Evolutionary conservation across 2,113 vertebrate genomes (phyloP).

Genomic region (Tursiops truncatus): DNA sequence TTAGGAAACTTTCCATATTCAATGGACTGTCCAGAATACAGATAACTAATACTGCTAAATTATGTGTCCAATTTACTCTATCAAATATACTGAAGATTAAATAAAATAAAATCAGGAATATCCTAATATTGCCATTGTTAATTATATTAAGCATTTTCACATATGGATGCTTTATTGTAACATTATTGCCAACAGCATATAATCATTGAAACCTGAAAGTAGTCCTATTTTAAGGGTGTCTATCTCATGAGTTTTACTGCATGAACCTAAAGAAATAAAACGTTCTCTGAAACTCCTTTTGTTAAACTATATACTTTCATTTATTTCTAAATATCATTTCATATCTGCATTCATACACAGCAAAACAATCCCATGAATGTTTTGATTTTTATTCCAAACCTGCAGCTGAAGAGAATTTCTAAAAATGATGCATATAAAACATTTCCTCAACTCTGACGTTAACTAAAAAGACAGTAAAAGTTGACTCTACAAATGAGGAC

Average conservation of each 20-base stretch:
- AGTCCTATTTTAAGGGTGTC: neutral
- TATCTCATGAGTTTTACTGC: neutral
- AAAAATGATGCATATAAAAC: slow-evolving; percentile 43
- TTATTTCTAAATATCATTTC: neutral
- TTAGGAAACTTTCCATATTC: slow-evolving; percentile 37
- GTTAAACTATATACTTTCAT: neutral
- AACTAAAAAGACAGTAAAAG: neutral
- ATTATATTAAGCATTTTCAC: neutral
- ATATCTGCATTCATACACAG: neutral
- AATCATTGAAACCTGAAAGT: neutral
- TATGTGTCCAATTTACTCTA: neutral
- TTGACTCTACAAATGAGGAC: neutral
- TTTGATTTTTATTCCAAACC: slow-evolving; percentile 18
- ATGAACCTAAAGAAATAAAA: neutral
- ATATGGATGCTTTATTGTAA: neutral
- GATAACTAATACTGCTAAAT: neutral
- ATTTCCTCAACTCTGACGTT: neutral
- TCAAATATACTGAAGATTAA: neutral
- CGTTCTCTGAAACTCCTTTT: slow-evolving; percentile 20
- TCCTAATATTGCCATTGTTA: neutral
- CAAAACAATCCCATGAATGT: neutral
- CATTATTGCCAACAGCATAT: neutral
- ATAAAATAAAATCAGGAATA: neutral
- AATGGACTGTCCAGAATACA: neutral
- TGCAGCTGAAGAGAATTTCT: neutral